These are phyloP conservation scores for Strigamia transsilvanica DNA, from an alignment of 2,888 invertebrate genomes.

Conservation along the genomic window DNA sequence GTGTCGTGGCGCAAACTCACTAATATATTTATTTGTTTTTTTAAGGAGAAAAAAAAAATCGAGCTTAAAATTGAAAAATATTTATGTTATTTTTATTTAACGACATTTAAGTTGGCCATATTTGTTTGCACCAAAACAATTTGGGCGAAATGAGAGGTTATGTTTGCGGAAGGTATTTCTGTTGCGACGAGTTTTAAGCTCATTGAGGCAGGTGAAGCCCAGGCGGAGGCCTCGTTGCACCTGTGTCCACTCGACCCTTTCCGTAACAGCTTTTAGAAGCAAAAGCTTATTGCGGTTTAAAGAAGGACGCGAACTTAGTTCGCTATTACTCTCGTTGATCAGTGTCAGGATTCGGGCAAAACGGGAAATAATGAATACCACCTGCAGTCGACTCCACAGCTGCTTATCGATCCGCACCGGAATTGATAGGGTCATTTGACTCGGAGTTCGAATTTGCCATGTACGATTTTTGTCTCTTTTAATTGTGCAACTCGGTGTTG, in stretches of 20 bases:
- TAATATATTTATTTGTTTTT: no score
- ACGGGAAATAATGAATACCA: conserved; percentile 32
- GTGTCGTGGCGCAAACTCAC: no score
- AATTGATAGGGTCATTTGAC: neutral
- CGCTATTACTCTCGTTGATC: neutral
- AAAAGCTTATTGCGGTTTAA: neutral
- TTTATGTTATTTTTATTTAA: no score
- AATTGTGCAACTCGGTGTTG: neutral
- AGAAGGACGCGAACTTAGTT: neutral
- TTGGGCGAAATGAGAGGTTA: no score
- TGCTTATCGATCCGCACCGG: neutral
- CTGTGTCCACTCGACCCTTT: neutral
- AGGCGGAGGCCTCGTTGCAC: neutral
- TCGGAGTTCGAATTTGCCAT: neutral
- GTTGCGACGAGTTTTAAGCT: neutral
- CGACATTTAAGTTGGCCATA: no score
- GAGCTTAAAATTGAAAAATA: no score
- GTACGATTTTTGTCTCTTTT: neutral
- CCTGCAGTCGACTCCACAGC: conserved; percentile 22
- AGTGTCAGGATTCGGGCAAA: neutral
- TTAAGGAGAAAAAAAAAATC: no score
- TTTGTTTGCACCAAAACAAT: no score
- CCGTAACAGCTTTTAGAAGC: neutral
- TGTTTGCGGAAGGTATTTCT: no score
- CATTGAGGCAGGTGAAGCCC: neutral